Evolutionary conservation across 2,113 vertebrate genomes (phyloP).

Genomic region (Pantherophis guttatus): DNA sequence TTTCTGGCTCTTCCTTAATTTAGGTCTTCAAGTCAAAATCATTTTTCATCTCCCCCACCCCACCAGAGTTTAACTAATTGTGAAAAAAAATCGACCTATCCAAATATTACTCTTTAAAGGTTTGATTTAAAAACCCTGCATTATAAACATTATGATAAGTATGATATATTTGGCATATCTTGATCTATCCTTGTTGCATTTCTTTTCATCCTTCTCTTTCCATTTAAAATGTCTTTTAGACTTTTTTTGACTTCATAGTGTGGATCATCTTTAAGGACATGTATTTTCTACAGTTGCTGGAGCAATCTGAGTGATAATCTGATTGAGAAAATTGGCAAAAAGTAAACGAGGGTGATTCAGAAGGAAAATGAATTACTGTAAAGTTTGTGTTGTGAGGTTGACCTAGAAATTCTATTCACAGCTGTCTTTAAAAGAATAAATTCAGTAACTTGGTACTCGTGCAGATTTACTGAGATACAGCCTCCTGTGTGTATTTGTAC

Average conservation of each 20-base stretch:
- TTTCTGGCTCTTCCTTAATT: not conserved
- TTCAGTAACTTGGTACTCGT: not conserved
- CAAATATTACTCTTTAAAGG: not conserved
- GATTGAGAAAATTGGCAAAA: not conserved
- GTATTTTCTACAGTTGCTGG: not conserved
- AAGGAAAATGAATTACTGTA: not conserved
- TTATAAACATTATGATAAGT: not conserved
- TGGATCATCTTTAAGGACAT: not conserved
- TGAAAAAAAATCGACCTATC: not conserved
- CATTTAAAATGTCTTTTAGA: not conserved
- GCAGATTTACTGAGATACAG: not conserved
- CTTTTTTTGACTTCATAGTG: not conserved
- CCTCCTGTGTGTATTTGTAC: not conserved
- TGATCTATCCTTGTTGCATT: not conserved
- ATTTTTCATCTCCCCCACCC: not conserved
- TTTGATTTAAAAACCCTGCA: not conserved
- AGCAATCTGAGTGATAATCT: not conserved
- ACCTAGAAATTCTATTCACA: conserved; percentile 13
- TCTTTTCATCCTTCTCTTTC: not conserved
- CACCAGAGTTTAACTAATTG: not conserved
- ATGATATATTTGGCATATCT: not conserved
- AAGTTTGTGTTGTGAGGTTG: not conserved
- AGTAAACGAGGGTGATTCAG: not conserved
- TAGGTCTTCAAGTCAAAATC: not conserved
- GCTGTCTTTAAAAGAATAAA: not conserved